These are phyloP conservation scores for Parotocinclus haroldoi DNA, from an alignment of 2,797 vertebrate species.

Conservation along the genomic window DNA sequence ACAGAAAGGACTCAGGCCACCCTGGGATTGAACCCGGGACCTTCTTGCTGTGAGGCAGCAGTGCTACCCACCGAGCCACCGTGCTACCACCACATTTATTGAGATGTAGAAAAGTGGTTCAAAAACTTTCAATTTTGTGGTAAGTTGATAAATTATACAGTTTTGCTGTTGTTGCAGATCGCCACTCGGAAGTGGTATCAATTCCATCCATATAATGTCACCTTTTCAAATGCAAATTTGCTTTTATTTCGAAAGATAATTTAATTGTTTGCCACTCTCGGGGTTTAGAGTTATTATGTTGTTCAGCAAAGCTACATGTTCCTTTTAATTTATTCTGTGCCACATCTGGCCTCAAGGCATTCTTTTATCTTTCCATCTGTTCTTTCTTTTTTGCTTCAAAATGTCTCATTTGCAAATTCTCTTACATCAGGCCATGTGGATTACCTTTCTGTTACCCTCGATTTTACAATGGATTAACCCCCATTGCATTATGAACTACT, in stretches of 20 bases:
- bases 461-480: no score
- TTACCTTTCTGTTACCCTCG: conserved; percentile 1
- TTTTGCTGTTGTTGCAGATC: no score
- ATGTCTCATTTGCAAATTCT: conserved; percentile 2
- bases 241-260: conserved; percentile 17
- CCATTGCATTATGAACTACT: no score
- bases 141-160: no score
- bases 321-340: neutral
- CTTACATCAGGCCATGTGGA: conserved; percentile 14
- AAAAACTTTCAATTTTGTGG: no score
- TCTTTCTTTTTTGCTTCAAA: no score
- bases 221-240: neutral
- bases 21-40: no score
- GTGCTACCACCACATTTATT: no score
- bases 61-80: no score
- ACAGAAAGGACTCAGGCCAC: no score
- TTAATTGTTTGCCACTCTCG: conserved; percentile 13
- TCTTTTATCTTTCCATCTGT: conserved; percentile 28
- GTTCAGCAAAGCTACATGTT: conserved; percentile 15
- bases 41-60: no score
- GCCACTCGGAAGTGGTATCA: neutral
- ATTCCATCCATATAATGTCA: neutral
- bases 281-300: neutral
- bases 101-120: no score
- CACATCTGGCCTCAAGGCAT: conserved; percentile 28